Conservation (phyloP, 2,113 vertebrate species). For the Phalacrocorax pelagicus region DNA sequence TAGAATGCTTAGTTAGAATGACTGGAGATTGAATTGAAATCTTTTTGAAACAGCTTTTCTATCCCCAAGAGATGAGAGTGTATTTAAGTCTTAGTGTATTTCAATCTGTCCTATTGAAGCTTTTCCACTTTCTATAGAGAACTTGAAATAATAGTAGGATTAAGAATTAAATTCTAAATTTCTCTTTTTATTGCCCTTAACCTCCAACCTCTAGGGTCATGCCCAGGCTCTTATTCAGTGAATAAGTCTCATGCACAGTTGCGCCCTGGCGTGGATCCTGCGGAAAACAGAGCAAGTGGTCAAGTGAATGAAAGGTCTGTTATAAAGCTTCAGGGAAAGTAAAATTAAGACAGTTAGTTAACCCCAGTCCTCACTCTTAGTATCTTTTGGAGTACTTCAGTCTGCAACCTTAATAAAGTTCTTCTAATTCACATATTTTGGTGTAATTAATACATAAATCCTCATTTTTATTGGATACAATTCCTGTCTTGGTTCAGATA, state of each 20-base stretch:
- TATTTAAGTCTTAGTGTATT: not conserved
- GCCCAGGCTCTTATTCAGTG: not conserved
- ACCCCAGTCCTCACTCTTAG: not conserved
- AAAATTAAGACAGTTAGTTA: not conserved
- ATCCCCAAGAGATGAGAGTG: not conserved
- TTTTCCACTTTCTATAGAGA: not conserved
- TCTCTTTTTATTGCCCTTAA: not conserved
- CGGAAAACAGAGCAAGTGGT: not conserved
- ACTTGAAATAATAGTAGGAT: not conserved
- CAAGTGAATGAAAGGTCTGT: not conserved
- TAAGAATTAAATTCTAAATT: not conserved
- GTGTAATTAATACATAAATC: not conserved
- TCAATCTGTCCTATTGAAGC: not conserved
- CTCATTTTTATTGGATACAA: not conserved
- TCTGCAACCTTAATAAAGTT: not conserved
- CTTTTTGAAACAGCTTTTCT: not conserved
- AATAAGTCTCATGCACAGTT: not conserved
- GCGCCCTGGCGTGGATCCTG: not conserved
- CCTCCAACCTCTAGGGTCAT: not conserved
- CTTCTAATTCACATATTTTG: not conserved
- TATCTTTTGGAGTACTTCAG: not conserved
- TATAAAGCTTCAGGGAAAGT: not conserved
- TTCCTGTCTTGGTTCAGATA: not conserved
- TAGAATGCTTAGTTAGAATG: not conserved
- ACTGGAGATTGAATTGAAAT: not conserved